These are phyloP conservation scores for Periophthalmodon schlosseri DNA, from an alignment of 2,113 vertebrate genomes.

Conservation along the genomic window DNA sequence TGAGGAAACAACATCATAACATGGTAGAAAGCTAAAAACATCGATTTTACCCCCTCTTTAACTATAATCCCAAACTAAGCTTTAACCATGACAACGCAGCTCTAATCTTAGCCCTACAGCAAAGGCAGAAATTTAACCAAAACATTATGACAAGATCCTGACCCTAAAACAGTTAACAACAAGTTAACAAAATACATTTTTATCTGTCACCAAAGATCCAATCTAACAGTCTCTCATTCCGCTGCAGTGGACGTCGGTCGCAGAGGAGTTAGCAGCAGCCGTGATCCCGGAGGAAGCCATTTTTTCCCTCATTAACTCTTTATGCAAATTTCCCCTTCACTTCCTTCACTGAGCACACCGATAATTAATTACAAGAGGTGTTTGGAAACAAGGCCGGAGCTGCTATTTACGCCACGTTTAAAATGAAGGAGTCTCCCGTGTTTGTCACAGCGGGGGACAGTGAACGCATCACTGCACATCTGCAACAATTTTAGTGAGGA, in stretches of 20 bases:
- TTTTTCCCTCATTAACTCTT: slow-evolving; percentile 13
- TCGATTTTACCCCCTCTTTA: too few species aligned
- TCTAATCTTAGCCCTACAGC: too few species aligned
- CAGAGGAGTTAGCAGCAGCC: neutral
- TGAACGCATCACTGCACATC: slow-evolving; percentile 1
- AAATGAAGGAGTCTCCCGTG: slow-evolving; percentile 8
- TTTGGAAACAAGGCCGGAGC: slow-evolving; percentile 19
- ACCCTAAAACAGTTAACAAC: too few species aligned
- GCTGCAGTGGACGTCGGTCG: neutral
- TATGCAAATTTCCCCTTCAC: slow-evolving; percentile 8
- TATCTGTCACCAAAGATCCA: neutral
- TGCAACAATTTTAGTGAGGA: neutral
- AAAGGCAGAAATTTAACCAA: too few species aligned
- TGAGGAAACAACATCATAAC: too few species aligned
- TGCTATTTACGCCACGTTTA: neutral
- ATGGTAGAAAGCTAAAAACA: too few species aligned
- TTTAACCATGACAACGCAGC: too few species aligned
- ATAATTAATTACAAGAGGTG: slow-evolving; percentile 27
- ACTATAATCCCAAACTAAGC: too few species aligned
- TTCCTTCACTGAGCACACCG: slow-evolving; percentile 3
- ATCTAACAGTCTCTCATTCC: neutral
- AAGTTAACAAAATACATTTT: too few species aligned
- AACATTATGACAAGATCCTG: too few species aligned
- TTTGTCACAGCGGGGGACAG: neutral
- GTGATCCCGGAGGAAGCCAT: neutral